Percentiles rank a stretch among this genome's conserved stretches.
Evolutionary conservation across 2,113 vertebrate genomes (phyloP).

Genomic region (Psittacus erithacus): DNA sequence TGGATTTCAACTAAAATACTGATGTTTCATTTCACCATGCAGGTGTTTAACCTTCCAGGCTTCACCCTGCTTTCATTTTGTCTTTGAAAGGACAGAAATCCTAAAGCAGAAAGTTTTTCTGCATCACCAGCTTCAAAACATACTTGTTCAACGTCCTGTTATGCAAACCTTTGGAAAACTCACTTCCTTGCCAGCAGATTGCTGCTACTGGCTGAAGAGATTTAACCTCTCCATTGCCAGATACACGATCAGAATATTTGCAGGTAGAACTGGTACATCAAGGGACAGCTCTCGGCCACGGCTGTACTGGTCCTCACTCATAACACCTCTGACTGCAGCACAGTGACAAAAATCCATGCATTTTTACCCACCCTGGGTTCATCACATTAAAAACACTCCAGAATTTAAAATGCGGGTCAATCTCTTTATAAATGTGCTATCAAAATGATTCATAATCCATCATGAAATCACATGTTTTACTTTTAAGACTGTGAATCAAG

Average conservation of each 20-base stretch:
- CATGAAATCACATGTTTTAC: rapidly evolving
- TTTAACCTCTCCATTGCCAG: background rate
- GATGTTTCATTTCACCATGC: background rate
- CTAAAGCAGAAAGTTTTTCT: background rate
- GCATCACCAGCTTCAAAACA: background rate
- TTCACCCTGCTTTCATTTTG: background rate
- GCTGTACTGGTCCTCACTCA: background rate
- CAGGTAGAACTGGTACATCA: background rate
- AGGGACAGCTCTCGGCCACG: background rate
- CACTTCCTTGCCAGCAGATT: background rate
- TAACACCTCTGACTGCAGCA: background rate
- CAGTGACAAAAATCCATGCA: rapidly evolving
- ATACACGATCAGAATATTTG: too few relatives aligned
- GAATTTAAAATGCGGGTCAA: background rate
- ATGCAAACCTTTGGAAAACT: background rate
- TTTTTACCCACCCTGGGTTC: background rate
- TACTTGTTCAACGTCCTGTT: background rate
- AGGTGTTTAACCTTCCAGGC: background rate
- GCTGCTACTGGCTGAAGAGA: background rate
- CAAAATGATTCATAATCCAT: background rate
- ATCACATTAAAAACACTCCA: background rate
- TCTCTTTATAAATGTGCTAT: background rate
- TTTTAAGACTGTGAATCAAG: background rate
- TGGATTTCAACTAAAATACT: background rate
- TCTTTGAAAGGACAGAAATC: background rate